Evolutionary conservation across 2,797 vertebrate genomes (phyloP), one percentile per base, ranked within the genome.

Genomic region (Scyliorhinus canicula): DNA sequence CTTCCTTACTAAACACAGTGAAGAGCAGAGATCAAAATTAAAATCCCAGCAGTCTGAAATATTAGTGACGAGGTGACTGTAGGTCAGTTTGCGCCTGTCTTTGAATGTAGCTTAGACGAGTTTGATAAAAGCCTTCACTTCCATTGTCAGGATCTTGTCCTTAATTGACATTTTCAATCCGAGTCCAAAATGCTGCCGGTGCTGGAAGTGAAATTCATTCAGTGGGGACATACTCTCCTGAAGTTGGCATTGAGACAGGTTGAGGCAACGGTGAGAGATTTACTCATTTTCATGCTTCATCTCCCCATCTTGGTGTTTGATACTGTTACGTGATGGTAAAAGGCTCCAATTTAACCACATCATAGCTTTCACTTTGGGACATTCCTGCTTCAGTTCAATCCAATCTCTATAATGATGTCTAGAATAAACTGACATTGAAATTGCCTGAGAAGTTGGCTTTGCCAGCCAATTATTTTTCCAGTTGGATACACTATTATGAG

Each of bases 351-450:
- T 79, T 79, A 79, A 79, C 77, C 40, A 44, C 79, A 47, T 82
- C 47, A 82, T 90, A 55, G 28, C 86, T 90, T 60, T 90, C 35
- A 35, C 86, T 90, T 47, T 24, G 44, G 21, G 40, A 44, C 79
- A 47, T 47, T 47, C 44, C 79, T 82, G 40, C 79, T 82, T 79
- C 71, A 79, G 44, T 79, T 82, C 44, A 82, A 11, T 35, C 21
- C 63, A n/a, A 35, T 35, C 65, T 82, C 79, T 90, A 11, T 88
- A 90, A 90, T 90, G 28, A 55, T 9, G 86, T 31, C 35, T 60
- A n/a, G 86, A 57, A 55, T 90, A 90, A 90, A 90, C 86, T 90
- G 86, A 57, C 24, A 31, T 88, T 88, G 50, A 88, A 55, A 88
- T 88, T 90, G 86, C 86, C 52, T 57, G 55, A 57, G n/a, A 21